Evolutionary conservation across 2,888 invertebrate species (phyloP), one percentile per base, ranked within the genome.

Genomic region (Eupeodes luniger): DNA sequence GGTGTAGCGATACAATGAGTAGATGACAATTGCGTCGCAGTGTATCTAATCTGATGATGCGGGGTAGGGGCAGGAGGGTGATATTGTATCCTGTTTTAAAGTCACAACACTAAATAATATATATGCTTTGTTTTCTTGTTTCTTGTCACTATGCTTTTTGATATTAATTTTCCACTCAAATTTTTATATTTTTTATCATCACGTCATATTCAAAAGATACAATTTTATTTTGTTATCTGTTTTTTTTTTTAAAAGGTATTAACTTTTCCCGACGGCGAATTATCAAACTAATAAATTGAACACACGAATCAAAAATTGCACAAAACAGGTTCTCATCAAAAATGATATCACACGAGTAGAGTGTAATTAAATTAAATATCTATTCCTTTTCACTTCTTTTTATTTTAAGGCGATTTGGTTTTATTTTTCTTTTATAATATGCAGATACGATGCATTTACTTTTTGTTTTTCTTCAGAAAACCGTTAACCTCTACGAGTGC

Each of bases 401-500:
- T 27, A 44, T 1, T 6, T 0, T 19, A 3, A 11, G 27, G 27
- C 79, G 83, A 87, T 77, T 40, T 5, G 85, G 78, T 85, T 85
- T 77, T 27, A 59, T 47, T 59, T 70, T 80, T 83, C 72, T 11
- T 55, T 4, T 44, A 7, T 53, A 1, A 7, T 53, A 1, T 53
- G 64, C 36, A 47, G 6, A 14, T 19, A 53, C 40, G 40, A 40
- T 1, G 40, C 5, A 40, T 40, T 40, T 4, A 40, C 53, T 72
- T 77, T 59, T 40, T 69, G 47, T 69, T 78, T 44, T 34, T 14
- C 14, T 57, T 57, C 27, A 16, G 7, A 9, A 69, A 85, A 84
- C 88, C 88, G 88, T 75, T 69, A 88, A 88, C 85, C 88, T 88
- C 81, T 69, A 78, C 88, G 78, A 88, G 88, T 88, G 70, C 88